phyloP scores from a whole-genome alignment of 2,888 invertebrate species.

The Neelides folsomi region DNA sequence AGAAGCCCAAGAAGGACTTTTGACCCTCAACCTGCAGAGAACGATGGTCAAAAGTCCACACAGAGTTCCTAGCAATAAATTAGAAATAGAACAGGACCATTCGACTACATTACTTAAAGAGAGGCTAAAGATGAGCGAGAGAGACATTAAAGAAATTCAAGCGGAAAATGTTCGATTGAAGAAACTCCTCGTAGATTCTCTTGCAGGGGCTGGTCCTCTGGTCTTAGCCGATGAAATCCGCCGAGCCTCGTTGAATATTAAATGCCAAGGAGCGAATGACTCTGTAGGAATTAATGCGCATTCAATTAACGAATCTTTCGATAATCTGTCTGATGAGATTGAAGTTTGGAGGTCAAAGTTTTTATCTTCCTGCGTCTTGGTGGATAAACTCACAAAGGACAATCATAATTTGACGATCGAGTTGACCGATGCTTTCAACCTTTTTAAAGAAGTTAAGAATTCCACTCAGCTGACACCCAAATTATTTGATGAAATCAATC shows the following conservation, averaged over 20 bases:
- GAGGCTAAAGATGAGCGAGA: slow-evolving; percentile 28
- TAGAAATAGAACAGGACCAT: slow-evolving; percentile 12
- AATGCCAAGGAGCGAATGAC: slow-evolving; percentile 2
- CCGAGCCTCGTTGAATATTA: neutral
- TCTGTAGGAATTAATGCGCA: slow-evolving; percentile 6
- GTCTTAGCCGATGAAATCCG: slow-evolving; percentile 1
- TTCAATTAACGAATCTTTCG: slow-evolving; percentile 25
- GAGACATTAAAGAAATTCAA: slow-evolving; percentile 28
- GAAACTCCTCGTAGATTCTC: slow-evolving; percentile 28
- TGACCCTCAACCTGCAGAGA: neutral
- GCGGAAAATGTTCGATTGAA: slow-evolving; percentile 29
- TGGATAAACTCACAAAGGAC: slow-evolving; percentile 29
- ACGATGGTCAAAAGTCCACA: neutral
- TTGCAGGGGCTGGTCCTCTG: slow-evolving; percentile 19
- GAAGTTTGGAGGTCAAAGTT: slow-evolving; percentile 33
- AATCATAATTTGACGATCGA: slow-evolving; percentile 22
- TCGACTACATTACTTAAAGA: slow-evolving; percentile 26
- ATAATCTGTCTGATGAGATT: slow-evolving; percentile 30
- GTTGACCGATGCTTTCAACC: slow-evolving; percentile 19
- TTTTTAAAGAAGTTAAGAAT: slow-evolving; percentile 26
- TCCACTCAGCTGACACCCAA: slow-evolving; percentile 17
- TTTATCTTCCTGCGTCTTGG: slow-evolving; percentile 30
- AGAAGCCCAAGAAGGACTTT: neutral
- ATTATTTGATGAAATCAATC: slow-evolving; percentile 24
- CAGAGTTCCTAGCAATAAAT: slow-evolving; percentile 1